Base-by-base conservation (phyloP, 92 coral and sea anemone species). In the Pocillopora grandis region DNA sequence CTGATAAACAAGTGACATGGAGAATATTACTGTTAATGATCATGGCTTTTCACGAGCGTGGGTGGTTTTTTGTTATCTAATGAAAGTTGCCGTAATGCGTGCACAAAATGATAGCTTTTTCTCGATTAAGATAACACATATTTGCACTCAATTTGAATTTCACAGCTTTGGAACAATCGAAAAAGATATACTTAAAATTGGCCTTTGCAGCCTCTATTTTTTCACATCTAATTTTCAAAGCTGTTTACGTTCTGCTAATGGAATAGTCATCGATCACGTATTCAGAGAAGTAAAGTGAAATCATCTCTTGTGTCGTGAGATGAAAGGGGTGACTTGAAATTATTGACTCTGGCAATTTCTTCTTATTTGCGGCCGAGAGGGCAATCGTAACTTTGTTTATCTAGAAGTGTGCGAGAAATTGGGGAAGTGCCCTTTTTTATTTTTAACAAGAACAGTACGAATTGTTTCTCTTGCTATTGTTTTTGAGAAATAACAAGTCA, bases 121-220 rank as follows among this genome's bases (percentile, higher is more conserved):
- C 82, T n/a, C 16, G 48, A 65, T 78, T 78, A n/a, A 35, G 80
- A 76, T 76, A 59, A 76, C 80, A 62, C 81, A 77, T 77, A 36
- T 62, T 16, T 77, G 56, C 16, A 21, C 62, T 14, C 20, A 80
- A 52, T 66, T 66, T 80, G 23, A 69, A 58, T 58, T 68, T 80
- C 75, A 17, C 76, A 57, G 77, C 85, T 68, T 72, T 61, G 59
- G 72, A 80, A 69, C 76, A 80, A 80, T 69, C 67, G 66, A 55
- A 80, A 33, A 17, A 58, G 66, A 18, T 33, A 19, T 27, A 55
- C 68, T 80, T 62, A 42, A 27, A 70, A 66, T 17, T 69, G 52
- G 37, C 21, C 14, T 80, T 69, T 58, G 57, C 67, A 80, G n/a
- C 33, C 70, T 11, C 69, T 58, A 18, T 69, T 66, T 74, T 55